Base-by-base conservation (phyloP, 2,888 invertebrate genomes). In the Heliconius sara region DNA sequence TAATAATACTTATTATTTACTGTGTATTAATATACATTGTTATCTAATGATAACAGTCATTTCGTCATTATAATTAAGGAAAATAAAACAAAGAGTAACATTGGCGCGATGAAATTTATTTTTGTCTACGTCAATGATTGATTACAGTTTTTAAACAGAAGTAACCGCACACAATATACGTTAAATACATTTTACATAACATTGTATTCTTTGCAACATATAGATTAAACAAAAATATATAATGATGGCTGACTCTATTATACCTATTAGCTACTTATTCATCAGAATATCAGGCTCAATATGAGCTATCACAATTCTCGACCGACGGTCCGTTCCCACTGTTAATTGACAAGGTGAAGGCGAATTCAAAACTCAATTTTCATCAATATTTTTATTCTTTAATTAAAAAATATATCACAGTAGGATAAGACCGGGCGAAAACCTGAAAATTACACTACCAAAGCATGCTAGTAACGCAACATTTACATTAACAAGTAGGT, bases 341-440 rank as follows among this genome's bases (percentile, higher is more conserved):
- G 89, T 86, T 89, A 91, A 91, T 91, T 90, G 90, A 92, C 89
- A 90, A 92, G 90, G 91, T 90, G 84, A 89, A 90, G 89, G 88
- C 89, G 88, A 88, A 91, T 89, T 87, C 84, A 89, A 91, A 90
- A 91, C 88, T 88, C 85, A 85, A 83, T 85, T 86, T 87, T 88
- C 85, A 89, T 87, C 86, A 82, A 83, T 84, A 82, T 77, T 83
- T 84, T 83, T 83, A 84, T 85, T 87, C 89, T 90, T 89, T 80
- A 74, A 78, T 89, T 88, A 87, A 87, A 88, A 88, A 90, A 89
- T 88, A 88, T 91, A 94, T 94, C 93, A 93, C 94, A 95, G 93
- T 90, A 92, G 95, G 92, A 90, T 91, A 92, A 92, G 94, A 92
- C 95, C 93, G 92, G 94, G 93, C 93, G 95, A 95, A 95, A 95